Conservation (phyloP, 2,888 invertebrate genomes). For the Kuschelorhynchus macadamiae region DNA sequence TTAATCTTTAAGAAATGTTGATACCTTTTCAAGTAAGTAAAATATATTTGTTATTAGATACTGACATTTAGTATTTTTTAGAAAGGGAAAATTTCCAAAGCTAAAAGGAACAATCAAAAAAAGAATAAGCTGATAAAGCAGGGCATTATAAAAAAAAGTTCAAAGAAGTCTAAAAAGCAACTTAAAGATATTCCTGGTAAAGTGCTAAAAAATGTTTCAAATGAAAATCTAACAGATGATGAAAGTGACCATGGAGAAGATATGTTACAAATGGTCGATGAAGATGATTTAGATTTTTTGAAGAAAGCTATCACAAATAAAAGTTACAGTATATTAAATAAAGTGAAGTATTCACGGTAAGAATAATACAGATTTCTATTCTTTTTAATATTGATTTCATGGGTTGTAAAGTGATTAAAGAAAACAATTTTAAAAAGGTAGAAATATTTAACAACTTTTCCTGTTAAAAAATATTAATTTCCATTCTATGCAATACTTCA, state of each 20-base stretch:
- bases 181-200: constrained; percentile 47
- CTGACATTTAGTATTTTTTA: too few species aligned
- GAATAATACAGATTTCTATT: constrained; percentile 19
- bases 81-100: constrained; percentile 65
- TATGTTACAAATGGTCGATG: constrained; percentile 72
- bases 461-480: too few species aligned
- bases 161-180: constrained; percentile 51
- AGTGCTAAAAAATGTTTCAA: constrained; percentile 23
- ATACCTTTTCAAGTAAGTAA: too few species aligned
- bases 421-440: too few species aligned
- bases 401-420: too few species aligned
- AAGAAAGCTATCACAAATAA: constrained; percentile 68
- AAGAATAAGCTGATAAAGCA: constrained; percentile 65
- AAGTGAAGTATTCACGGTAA: constrained; percentile 63
- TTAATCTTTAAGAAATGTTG: too few species aligned
- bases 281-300: constrained; percentile 71
- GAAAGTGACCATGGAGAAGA: constrained; percentile 72
- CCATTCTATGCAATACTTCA: too few species aligned
- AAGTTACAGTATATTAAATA: constrained; percentile 69
- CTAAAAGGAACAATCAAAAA: constrained; percentile 67
- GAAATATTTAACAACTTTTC: too few species aligned
- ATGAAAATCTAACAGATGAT: constrained; percentile 61
- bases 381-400: constrained; percentile 7
- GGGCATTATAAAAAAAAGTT: constrained; percentile 64
- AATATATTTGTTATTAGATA: too few species aligned